Conservation (phyloP, 1,140 invertebrate genomes). For the Xylocopa sonorina region DNA sequence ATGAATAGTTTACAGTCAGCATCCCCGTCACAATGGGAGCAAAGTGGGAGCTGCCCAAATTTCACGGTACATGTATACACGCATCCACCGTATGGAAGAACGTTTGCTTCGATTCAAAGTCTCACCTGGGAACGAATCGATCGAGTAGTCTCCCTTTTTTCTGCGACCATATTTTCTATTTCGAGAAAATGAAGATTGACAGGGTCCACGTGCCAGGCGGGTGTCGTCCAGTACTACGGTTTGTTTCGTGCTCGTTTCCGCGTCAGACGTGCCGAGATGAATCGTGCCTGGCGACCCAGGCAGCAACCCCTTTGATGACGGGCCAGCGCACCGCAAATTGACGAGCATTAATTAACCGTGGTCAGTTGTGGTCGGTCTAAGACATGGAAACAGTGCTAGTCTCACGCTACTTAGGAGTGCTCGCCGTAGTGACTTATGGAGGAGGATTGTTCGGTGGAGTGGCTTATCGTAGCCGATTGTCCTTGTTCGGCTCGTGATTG, state of each 20-base stretch:
- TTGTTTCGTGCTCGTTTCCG: constrained; percentile 44
- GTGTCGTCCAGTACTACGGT: constrained; percentile 1
- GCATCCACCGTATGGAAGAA: background rate
- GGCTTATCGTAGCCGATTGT: constrained; percentile 64
- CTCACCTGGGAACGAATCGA: constrained; percentile 66
- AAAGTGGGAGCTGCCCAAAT: background rate
- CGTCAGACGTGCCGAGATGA: constrained; percentile 2
- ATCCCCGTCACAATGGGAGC: background rate
- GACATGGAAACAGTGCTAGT: constrained; percentile 57
- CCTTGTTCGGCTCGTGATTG: constrained; percentile 44
- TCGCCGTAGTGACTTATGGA: constrained; percentile 61
- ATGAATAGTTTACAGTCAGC: background rate
- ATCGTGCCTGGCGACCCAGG: background rate
- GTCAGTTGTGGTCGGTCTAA: constrained; percentile 58
- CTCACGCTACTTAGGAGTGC: constrained; percentile 74
- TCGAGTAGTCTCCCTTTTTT: constrained; percentile 24
- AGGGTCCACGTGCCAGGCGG: constrained; percentile 66
- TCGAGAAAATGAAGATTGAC: constrained; percentile 72
- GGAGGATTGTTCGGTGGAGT: constrained; percentile 64
- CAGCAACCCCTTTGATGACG: constrained; percentile 53
- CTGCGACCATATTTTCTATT: constrained; percentile 36
- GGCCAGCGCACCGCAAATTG: constrained; percentile 48
- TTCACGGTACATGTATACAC: background rate
- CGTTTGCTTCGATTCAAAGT: constrained; percentile 47
- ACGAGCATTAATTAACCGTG: constrained; percentile 69